A percentile compares a stretch with the other conserved stretches of the same genome.
phyloP scores from a whole-genome alignment of 2,797 vertebrate genomes.

The Eleutherodactylus coqui region DNA sequence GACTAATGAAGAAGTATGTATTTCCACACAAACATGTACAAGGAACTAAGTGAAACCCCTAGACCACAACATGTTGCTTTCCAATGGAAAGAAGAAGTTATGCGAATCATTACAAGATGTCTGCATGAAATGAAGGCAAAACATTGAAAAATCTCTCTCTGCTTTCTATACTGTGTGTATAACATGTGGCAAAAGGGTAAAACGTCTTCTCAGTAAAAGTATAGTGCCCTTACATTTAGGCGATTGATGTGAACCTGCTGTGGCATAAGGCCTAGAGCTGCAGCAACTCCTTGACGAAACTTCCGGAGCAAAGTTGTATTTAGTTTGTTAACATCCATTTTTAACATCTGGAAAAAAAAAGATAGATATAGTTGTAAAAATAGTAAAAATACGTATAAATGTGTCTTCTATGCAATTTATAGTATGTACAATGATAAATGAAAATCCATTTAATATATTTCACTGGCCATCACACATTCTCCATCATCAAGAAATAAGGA shows the following conservation, averaged over 20 bases:
- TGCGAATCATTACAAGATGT: neutral
- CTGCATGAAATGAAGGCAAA: neutral
- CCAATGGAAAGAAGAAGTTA: neutral
- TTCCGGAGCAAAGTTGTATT: conserved; percentile 86
- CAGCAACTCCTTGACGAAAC: conserved; percentile 87
- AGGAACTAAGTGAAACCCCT: neutral
- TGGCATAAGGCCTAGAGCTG: conserved; percentile 82
- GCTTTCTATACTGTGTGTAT: neutral
- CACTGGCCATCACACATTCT: neutral
- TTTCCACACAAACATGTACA: neutral
- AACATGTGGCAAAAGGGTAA: neutral
- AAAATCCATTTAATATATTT: no score
- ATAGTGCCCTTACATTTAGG: conserved; percentile 80
- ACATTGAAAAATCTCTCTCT: neutral
- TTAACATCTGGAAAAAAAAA: conserved; percentile 81
- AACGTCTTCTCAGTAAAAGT: neutral
- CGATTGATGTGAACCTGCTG: conserved; percentile 88
- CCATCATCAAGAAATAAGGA: neutral
- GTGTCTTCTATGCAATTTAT: no score
- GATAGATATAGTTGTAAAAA: neutral
- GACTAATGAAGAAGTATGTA: neutral
- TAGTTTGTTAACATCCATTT: conserved; percentile 87
- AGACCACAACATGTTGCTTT: neutral
- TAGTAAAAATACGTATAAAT: neutral
- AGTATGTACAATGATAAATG: no score